Base-by-base conservation (phyloP, 2,888 invertebrate species). In the Aproaerema taeniolella region DNA sequence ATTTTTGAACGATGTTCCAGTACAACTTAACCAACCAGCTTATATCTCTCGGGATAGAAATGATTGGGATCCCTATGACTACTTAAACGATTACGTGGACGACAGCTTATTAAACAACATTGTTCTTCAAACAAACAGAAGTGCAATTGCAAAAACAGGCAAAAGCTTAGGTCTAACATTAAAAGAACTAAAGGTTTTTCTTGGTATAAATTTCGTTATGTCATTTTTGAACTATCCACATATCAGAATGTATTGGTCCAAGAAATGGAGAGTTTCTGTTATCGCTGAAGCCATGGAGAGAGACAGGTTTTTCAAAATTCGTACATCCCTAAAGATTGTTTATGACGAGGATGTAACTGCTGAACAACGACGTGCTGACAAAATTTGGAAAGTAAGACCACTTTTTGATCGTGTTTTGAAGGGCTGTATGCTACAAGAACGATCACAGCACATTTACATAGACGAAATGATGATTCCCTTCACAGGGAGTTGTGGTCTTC, bases 121-220 rank as follows among this genome's bases (percentile, higher is more conserved):
- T 11, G 33, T 33, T 12, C 20, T 24, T 10, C 20, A 33, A 33
- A 33, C 33, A 1, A 33, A 33, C 12, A 12, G 24, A 20, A 20
- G 13, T 1, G 13, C n/a, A 9, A 33, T 16, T 10, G 20, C 11
- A 13, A 24, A 12, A 2, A 24, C 33, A 10, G 33, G 33, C 11
- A 33, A 24, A 13, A 12, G 11, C n/a, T 24, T 33, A 9, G 2
- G 20, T 20, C 10, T 40, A 24, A 25, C 17, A 20, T n/a, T 25
- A 11, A 24, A 14, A 5, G 20, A 30, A 14, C 11, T 17, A 10
- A 10, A 24, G 12, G 12, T 24, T 6, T 32, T 17, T 11, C n/a
- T 32, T 17, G 32, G 3, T 10, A 32, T 32, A 4, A 17, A 15
- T n/a, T n/a, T 32, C 17, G 17, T 32, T 5, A 32, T 32, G 32